Evolutionary conservation across 2,113 vertebrate genomes (phyloP).

Genomic region (Empidonax alnorum): DNA sequence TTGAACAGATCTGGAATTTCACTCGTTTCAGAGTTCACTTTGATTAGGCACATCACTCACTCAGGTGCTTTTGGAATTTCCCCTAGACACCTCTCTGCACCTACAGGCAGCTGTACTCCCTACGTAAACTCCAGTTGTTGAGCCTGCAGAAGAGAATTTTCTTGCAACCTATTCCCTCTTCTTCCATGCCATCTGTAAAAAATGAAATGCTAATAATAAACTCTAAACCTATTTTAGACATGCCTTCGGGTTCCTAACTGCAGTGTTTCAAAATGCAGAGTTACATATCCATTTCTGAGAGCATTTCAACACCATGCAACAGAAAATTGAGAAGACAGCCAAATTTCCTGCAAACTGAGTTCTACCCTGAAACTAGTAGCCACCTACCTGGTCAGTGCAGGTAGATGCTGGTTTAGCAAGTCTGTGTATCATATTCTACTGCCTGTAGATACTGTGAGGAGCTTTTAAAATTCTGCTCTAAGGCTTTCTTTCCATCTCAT

Average conservation of each 20-base stretch:
- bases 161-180: background rate
- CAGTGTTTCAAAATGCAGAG: conserved; percentile 12
- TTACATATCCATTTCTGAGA: background rate
- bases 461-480: background rate
- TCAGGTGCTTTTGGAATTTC: background rate
- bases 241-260: background rate
- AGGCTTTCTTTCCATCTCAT: background rate
- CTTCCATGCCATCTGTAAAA: background rate
- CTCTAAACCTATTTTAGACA: background rate
- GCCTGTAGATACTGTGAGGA: background rate
- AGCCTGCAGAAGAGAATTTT: background rate
- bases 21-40: background rate
- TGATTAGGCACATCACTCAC: background rate
- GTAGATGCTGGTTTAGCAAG: background rate
- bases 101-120: background rate
- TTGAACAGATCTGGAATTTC: background rate
- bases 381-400: background rate
- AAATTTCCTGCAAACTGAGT: background rate
- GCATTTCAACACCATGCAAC: background rate
- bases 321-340: background rate
- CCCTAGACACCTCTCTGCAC: background rate
- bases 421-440: background rate
- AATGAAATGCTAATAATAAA: conserved; percentile 31
- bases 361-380: background rate
- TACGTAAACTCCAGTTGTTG: background rate